Base-by-base conservation (phyloP, 2,113 vertebrate genomes). In the Eonycteris spelaea region DNA sequence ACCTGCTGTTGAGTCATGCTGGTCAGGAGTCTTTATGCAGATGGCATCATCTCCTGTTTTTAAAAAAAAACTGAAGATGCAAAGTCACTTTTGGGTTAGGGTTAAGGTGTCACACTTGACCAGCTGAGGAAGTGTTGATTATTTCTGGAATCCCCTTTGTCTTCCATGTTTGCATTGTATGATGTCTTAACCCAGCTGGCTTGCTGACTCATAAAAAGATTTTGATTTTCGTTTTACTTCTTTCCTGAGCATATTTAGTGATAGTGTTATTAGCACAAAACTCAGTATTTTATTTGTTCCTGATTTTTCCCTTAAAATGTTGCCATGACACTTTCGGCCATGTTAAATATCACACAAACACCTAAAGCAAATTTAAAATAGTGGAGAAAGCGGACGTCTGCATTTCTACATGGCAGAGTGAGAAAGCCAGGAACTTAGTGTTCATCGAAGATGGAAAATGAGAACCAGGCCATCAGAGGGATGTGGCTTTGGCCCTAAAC, bases 1-100 rank as follows among this genome's bases (percentile, higher is more conserved):
- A 92, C 82, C 68, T 86, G 4, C 77, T 65, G n/a, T 87, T 96
- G 92, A 98, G 86, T 98, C 94, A 97, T 10, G 30, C 15, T 86
- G 85, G 63, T 43, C 68, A 70, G 43, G 94, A 94, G 85, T 88
- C 90, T 93, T 96, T 40, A 61, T 77, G 30, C 21, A 61, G 38
- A 79, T 95, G 87, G 87, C 16, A 33, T 51, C 35, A 35, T 93
- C 59, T 67, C 15, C 84, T 86, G 51, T 95, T 87, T 85, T 95
- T 88, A 53, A 91, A 92, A 91, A 82, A 61, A 83, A 96, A 73
- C 45, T 63, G 73, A 88, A 74, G 51, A 35, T 82, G 15, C 12
- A 21, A 18, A 77, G 61, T 80, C 51, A 43, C 48, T 94, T 55
- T 79, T 85, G 78, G 51, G n/a, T 85, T 71, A 22, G 16, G 43